Evolutionary conservation across 1,140 invertebrate genomes (phyloP).

Genomic region (Caenorhabditis briggsae): DNA sequence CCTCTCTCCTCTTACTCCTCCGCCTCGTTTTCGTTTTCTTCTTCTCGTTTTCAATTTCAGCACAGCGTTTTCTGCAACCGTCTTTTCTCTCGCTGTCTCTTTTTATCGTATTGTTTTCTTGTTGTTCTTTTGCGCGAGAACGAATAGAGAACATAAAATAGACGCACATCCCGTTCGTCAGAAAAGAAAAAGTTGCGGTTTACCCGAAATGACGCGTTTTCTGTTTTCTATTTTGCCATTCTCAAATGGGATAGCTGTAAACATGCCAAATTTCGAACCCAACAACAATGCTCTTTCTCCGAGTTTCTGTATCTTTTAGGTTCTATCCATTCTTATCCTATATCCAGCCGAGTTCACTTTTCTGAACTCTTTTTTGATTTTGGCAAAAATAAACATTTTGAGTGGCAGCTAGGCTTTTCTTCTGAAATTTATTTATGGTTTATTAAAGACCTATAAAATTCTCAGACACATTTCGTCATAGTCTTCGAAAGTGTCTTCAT

Average conservation of each 20-base stretch:
- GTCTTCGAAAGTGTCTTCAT: neutral
- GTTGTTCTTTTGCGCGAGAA: neutral
- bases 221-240: conserved; percentile 28
- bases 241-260: neutral
- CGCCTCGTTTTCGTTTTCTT: conserved; percentile 6
- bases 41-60: conserved; percentile 53
- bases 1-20: neutral
- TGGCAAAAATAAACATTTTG: too few species aligned
- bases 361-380: too few species aligned
- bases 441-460: too few species aligned
- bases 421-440: too few species aligned
- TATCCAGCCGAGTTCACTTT: too few species aligned
- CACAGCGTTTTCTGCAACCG: neutral
- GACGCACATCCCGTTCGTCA: conserved; percentile 39
- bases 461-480: neutral
- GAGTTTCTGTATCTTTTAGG: neutral
- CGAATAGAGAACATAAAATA: neutral
- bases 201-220: conserved; percentile 2
- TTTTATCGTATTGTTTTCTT: conserved; percentile 1
- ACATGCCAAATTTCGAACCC: conserved; percentile 23
- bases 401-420: too few species aligned
- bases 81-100: neutral
- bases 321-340: neutral
- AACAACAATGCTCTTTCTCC: neutral
- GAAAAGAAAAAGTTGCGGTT: conserved; percentile 1